phyloP scores from a whole-genome alignment of 2,797 vertebrate genomes.

The Malacoctenus gilli region DNA sequence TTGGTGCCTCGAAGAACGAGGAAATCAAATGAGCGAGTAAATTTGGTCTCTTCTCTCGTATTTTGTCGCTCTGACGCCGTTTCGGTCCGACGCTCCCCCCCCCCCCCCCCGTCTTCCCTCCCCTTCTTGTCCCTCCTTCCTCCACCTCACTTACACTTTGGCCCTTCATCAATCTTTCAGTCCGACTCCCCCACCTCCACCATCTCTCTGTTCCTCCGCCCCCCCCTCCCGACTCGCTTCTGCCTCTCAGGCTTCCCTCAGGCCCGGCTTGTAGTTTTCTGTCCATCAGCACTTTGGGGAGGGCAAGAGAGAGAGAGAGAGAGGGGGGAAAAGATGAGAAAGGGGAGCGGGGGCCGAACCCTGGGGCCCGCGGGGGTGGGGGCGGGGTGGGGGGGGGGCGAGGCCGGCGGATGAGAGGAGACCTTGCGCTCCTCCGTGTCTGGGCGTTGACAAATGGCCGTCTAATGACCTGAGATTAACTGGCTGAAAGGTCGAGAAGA shows the following conservation, averaged over 20 bases:
- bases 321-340: constrained; percentile 47
- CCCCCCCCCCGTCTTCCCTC: neutral
- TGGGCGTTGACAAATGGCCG: constrained; percentile 67
- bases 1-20: too few species aligned
- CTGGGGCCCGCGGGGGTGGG: constrained; percentile 47
- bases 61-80: neutral
- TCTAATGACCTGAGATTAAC: constrained; percentile 76
- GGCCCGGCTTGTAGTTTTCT: constrained; percentile 65
- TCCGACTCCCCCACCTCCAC: too few species aligned
- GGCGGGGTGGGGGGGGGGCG: neutral
- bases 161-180: constrained; percentile 28
- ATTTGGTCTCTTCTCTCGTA: too few species aligned
- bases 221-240: constrained; percentile 17
- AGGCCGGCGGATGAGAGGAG: constrained; percentile 40
- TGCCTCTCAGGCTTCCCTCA: constrained; percentile 63
- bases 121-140: neutral
- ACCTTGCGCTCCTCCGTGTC: constrained; percentile 38
- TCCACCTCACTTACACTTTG: neutral
- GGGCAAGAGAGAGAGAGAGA: constrained; percentile 45
- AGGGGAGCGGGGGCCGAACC: constrained; percentile 35
- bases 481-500: constrained; percentile 66
- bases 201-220: neutral
- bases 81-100: neutral
- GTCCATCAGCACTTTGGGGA: constrained; percentile 73
- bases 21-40: too few species aligned